These are phyloP conservation scores for Brachypodius melanocephalos DNA, from an alignment of 2,113 vertebrate species.

Conservation along the genomic window DNA sequence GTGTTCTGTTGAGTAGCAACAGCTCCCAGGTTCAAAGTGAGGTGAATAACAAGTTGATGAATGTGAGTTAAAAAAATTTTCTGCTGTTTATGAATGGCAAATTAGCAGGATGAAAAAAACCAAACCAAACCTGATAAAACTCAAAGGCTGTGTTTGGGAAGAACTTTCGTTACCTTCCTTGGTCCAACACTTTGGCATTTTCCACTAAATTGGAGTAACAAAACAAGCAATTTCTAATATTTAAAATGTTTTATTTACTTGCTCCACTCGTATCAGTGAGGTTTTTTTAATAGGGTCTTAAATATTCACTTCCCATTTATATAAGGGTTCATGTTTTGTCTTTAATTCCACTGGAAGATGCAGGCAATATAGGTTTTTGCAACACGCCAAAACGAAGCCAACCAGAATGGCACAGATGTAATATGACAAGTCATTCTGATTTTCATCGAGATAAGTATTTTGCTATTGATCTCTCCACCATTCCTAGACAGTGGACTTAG, in stretches of 20 bases:
- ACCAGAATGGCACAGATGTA: background rate
- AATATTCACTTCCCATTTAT: background rate
- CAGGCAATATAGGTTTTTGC: background rate
- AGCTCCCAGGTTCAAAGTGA: background rate
- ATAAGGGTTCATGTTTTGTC: background rate
- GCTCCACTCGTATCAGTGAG: background rate
- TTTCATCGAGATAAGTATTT: background rate
- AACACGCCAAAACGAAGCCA: background rate
- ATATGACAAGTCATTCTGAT: background rate
- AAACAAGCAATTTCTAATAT: background rate
- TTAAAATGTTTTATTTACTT: background rate
- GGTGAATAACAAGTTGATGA: background rate
- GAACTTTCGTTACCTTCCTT: background rate
- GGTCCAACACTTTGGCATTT: background rate
- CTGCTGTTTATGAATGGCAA: background rate
- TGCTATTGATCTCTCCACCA: background rate
- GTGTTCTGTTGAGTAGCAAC: background rate
- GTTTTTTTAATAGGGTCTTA: background rate
- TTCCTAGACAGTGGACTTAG: background rate
- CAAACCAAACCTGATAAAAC: background rate
- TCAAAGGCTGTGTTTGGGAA: background rate
- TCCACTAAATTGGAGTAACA: background rate
- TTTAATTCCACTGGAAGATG: background rate
- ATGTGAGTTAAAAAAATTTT: background rate
- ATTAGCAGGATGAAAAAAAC: background rate